A percentile compares a stretch with the other conserved stretches of the same genome.
phyloP scores from a whole-genome alignment of 2,888 invertebrate species.

The Drosophila aldrichi region DNA sequence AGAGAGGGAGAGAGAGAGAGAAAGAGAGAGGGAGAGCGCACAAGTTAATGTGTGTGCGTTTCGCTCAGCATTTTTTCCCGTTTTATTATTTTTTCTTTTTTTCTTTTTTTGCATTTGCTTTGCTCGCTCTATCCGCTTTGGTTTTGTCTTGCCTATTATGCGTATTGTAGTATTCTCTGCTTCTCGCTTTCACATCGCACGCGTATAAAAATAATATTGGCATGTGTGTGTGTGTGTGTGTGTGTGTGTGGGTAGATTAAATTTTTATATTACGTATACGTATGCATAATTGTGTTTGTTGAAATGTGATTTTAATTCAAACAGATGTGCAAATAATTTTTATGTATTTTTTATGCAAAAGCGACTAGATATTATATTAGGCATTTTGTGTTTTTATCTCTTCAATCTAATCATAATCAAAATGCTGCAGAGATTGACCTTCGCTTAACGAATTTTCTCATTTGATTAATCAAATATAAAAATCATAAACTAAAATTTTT shows the following conservation, averaged over 20 bases:
- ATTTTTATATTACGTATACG: slow-evolving; percentile 10
- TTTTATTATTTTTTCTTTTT: not conserved
- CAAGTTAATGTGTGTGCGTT: slow-evolving; percentile 7
- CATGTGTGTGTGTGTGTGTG: slow-evolving; percentile 24
- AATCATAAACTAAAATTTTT: not conserved
- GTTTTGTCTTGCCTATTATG: not conserved
- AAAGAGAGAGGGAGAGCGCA: not conserved
- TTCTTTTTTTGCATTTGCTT: slow-evolving; percentile 21
- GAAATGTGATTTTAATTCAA: slow-evolving; percentile 8
- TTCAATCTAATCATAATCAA: slow-evolving; percentile 7
- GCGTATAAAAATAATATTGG: slow-evolving; percentile 9
- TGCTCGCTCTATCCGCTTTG: slow-evolving; percentile 18
- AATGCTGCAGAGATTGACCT: not conserved
- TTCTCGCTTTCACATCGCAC: slow-evolving; percentile 15
- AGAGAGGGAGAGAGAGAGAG: not conserved
- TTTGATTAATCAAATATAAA: not conserved
- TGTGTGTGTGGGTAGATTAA: slow-evolving; percentile 18
- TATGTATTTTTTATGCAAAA: slow-evolving; percentile 1
- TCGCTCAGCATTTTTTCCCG: not conserved
- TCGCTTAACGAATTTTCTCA: not conserved
- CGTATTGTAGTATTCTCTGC: not conserved
- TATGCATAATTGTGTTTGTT: slow-evolving; percentile 3
- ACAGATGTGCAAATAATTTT: slow-evolving; percentile 6
- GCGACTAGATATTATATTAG: not conserved
- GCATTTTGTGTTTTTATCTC: not conserved